These are phyloP conservation scores for Loris lydekkerianus DNA, from an alignment of 2,797 vertebrate genomes.

Conservation along the genomic window DNA sequence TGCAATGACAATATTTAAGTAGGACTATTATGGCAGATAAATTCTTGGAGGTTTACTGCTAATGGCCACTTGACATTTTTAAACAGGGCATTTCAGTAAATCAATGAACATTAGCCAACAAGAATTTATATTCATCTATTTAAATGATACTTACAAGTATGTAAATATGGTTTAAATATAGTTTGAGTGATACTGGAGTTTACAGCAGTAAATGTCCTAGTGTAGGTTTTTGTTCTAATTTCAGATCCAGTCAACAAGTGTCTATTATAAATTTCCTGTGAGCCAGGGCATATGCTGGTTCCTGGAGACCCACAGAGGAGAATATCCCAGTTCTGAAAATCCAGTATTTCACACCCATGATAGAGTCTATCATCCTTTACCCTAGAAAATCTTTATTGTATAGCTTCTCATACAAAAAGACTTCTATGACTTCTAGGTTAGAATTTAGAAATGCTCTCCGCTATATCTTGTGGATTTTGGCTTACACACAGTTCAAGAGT, in stretches of 20 bases:
- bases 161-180: constrained; percentile 84
- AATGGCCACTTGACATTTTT: constrained; percentile 87
- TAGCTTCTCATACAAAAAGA: background rate
- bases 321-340: background rate
- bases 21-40: constrained; percentile 82
- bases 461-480: constrained; percentile 4
- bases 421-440: background rate
- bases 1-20: constrained; percentile 81
- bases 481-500: background rate
- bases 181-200: constrained; percentile 72
- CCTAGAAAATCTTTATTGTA: background rate
- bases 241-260: constrained; percentile 37
- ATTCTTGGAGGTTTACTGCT: constrained; percentile 81
- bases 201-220: constrained; percentile 51
- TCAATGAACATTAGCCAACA: constrained; percentile 82
- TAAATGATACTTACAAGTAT: constrained; percentile 85
- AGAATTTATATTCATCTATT: constrained; percentile 84
- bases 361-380: background rate
- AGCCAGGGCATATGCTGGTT: background rate
- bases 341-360: background rate
- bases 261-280: background rate
- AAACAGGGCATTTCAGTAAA: constrained; percentile 84
- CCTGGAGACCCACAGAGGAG: background rate
- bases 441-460: constrained; percentile 21
- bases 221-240: constrained; percentile 70